Percentiles rank a stretch among this genome's conserved stretches.
Evolutionary conservation across 1,140 invertebrate species (phyloP).

Genomic region (Sitobion miscanthi): DNA sequence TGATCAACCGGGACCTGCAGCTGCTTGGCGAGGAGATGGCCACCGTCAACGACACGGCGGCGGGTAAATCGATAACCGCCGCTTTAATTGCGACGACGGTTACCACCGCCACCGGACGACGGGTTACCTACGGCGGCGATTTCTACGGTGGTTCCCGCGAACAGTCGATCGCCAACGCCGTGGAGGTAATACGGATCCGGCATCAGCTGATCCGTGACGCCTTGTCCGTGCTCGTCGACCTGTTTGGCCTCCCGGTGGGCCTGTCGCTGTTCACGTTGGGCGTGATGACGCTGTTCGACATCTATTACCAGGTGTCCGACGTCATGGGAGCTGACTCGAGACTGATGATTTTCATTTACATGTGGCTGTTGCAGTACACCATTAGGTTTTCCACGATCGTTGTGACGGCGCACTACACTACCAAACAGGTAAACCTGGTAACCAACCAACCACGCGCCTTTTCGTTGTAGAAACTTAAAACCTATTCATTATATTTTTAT

Average conservation of each 20-base stretch:
- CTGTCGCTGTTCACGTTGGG: background rate
- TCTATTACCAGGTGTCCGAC: constrained; percentile 8
- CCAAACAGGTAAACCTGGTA: constrained; percentile 1
- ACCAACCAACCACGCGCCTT: too few species aligned
- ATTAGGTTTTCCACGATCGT: constrained; percentile 26
- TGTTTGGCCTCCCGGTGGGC: background rate
- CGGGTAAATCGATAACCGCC: background rate
- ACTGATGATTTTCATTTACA: background rate
- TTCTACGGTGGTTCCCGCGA: background rate
- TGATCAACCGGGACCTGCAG: constrained; percentile 14
- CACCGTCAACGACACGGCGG: background rate
- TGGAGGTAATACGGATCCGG: constrained; percentile 16
- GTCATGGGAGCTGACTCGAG: background rate
- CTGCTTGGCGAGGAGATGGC: background rate
- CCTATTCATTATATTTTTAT: too few species aligned
- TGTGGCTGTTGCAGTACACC: constrained; percentile 21
- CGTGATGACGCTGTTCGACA: constrained; percentile 35
- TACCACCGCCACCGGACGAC: background rate
- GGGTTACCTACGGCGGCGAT: background rate
- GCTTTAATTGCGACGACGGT: background rate
- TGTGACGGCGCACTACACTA: background rate
- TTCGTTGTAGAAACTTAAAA: too few species aligned
- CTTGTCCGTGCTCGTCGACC: background rate
- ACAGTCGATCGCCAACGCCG: background rate
- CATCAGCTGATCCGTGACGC: background rate